These are phyloP conservation scores for Bos indicus DNA, from an alignment of 2,113 vertebrate species.

Conservation along the genomic window DNA sequence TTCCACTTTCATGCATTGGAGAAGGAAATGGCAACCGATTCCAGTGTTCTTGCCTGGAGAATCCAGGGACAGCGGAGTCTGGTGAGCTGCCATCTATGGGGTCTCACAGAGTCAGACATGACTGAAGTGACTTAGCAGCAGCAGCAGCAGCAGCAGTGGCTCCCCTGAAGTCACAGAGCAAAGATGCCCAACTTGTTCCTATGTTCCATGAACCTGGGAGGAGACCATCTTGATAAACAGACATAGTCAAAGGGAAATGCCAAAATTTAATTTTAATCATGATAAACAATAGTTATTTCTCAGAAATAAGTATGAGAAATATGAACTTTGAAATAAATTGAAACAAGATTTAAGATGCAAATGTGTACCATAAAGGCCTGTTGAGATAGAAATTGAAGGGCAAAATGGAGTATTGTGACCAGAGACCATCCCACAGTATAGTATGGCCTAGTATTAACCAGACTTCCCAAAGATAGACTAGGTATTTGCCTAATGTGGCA, in stretches of 20 bases:
- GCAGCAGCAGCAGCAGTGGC: too few relatives aligned
- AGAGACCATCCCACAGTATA: background rate
- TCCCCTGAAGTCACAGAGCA: background rate
- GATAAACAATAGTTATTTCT: background rate
- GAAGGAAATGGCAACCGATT: too few relatives aligned
- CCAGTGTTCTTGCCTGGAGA: too few relatives aligned
- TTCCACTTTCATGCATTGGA: too few relatives aligned
- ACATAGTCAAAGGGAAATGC: background rate
- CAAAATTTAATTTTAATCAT: background rate
- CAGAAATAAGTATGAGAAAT: background rate
- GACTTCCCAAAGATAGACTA: background rate
- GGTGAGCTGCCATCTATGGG: too few relatives aligned
- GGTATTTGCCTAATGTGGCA: background rate
- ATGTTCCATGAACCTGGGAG: background rate
- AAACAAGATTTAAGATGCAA: background rate
- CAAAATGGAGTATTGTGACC: too few relatives aligned
- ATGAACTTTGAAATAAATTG: background rate
- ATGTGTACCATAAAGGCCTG: too few relatives aligned
- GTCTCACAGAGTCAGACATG: too few relatives aligned
- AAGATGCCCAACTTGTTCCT: background rate
- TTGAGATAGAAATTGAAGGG: background rate
- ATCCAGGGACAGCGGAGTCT: too few relatives aligned
- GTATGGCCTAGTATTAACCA: background rate
- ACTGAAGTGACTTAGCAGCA: too few relatives aligned
- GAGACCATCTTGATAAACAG: too few relatives aligned